Base-by-base conservation (phyloP, 2,888 invertebrate species). In the Hypomecis atomaria region DNA sequence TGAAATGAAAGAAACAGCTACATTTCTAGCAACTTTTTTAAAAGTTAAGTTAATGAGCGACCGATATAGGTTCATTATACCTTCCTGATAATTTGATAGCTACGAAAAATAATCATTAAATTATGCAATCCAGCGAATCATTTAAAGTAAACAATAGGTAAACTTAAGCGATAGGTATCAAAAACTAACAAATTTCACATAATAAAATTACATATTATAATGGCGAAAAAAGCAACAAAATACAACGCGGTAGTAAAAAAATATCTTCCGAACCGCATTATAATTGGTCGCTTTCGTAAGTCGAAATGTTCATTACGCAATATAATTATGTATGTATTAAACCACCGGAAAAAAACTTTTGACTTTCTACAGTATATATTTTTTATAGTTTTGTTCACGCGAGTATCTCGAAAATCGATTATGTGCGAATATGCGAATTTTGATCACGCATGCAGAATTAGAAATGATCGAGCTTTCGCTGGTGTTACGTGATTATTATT, bases 271-370 rank as follows among this genome's bases (percentile, higher is more conserved):
- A 69, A 70, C 81, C 86, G 84, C 86, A 88, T 87, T 86, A 86
- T 89, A 90, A 90, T 89, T 88, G 88, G 83, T 76, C 76, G 85
- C 90, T 91, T 91, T 91, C 91, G 84, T 88, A 81, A 75, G 73
- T 5, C 37, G 56, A 76, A 81, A 79, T 81, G 81, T 79, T 81
- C 78, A 70, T 91, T 90, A 77, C 84, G 80, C 82, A 76, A 78
- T 77, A 78, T 82, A 89, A 90, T 90, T 90, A 91, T 88, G 86
- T 85, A 84, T 82, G 82, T 88, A 87, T 86, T 86, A 86, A 89
- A 85, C 86, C 77, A 84, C 84, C 85, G 87, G 85, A 87, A 87
- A 87, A 84, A 55, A 52, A 82, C 77, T 79, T 84, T 75, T 73
- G 72, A 85, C 90, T 91, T 90, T 90, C 90, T 90, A 89, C 78